Evolutionary conservation across 2,888 invertebrate species (phyloP), one percentile per base, ranked within the genome.

Genomic region (Thera obeliscata): DNA sequence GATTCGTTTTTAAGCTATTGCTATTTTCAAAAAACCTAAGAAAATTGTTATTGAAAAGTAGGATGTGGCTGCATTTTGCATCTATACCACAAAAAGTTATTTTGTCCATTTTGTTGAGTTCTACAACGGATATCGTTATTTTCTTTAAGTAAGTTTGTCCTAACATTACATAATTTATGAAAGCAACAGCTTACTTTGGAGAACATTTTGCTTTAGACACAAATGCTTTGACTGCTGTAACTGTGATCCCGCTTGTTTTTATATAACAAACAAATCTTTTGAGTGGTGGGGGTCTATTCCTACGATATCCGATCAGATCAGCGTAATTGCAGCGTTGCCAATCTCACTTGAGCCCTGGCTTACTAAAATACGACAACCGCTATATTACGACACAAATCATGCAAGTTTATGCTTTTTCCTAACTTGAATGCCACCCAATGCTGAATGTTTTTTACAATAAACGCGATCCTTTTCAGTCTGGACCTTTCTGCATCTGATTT

Each of bases 251-350:
- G 85, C 82, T 86, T 89, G 90, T 91, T 93, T 93, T 91, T 93
- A 93, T 93, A 93, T 93, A 91, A 90, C 88, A 88, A 92, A 91
- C 89, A 91, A 93, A 91, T 89, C 84, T 87, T 86, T 87, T 87
- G 82, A 76, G 74, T 62, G 88, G 91, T 83, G 91, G 91, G 91
- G 89, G 81, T 79, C 85, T 89, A 87, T 88, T 90, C 90, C 91
- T 77, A 87, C 83, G 87, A 90, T 90, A 92, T 91, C 90, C 85
- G 91, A 91, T 91, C 89, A 83, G 90, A 91, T 91, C 89, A 87
- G 80, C 83, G 90, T 90, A 90, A 92, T 92, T 89, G 91, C 87
- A 68, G 84, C 84, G 77, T 91, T 91, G 87, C 86, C 90, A 91
- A 93, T 91, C 90, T 89, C 87, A 82, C 85, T 89, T 55, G 48